A percentile compares a stretch with the other conserved stretches of the same genome.
These are phyloP conservation scores for Eulemur mongoz DNA, from an alignment of 2,797 vertebrate species.

Conservation along the genomic window DNA sequence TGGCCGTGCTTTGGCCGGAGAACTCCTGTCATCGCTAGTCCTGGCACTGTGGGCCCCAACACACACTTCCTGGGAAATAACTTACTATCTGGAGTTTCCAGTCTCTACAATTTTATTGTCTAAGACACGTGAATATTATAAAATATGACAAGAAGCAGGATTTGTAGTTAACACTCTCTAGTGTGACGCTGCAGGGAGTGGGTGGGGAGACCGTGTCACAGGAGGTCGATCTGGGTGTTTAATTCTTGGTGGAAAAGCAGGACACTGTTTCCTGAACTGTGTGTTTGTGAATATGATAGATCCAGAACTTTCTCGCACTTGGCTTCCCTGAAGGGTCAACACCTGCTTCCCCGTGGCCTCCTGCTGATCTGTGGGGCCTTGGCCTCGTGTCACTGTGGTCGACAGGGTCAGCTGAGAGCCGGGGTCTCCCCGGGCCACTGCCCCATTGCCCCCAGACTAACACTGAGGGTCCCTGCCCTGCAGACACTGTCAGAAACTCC, in stretches of 20 bases:
- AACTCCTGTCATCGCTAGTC: too few species aligned
- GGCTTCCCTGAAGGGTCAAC: accelerated
- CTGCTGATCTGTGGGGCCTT: accelerated
- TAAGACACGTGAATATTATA: neutral
- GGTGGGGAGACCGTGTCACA: accelerated
- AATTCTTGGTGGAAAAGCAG: neutral
- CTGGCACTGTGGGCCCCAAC: neutral
- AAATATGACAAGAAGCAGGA: neutral
- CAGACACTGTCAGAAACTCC: neutral
- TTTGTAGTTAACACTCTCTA: neutral
- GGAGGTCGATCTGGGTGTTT: accelerated
- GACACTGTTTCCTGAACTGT: neutral
- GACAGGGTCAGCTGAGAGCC: accelerated
- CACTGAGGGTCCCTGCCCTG: accelerated
- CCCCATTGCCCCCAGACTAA: accelerated
- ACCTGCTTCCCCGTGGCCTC: accelerated
- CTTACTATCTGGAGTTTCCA: neutral
- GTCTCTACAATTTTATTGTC: neutral
- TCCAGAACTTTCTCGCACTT: too few species aligned
- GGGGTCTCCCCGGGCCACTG: accelerated
- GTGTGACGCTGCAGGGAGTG: accelerated
- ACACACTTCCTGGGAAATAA: neutral
- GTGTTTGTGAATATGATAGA: accelerated
- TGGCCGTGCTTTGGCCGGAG: accelerated
- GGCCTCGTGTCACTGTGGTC: accelerated